Conservation (phyloP, 2,113 vertebrate species). For the Anseranas semipalmata region DNA sequence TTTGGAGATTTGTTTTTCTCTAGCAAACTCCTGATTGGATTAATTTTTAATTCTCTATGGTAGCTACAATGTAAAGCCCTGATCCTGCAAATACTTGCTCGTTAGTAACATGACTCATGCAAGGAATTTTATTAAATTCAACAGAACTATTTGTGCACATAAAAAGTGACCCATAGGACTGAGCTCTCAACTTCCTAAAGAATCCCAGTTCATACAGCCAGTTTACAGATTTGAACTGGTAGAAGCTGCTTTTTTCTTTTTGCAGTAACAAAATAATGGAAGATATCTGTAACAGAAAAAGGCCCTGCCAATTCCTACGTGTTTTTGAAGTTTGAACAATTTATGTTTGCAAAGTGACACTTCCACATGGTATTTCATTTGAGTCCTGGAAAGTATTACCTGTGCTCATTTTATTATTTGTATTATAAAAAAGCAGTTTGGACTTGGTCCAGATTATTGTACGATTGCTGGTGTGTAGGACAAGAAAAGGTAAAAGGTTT, state of each 20-base stretch:
- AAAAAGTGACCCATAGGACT: background rate
- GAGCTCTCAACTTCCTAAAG: background rate
- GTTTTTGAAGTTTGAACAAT: background rate
- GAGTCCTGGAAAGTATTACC: background rate
- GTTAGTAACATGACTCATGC: background rate
- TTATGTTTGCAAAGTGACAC: background rate
- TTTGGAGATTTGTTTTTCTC: background rate
- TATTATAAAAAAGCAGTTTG: background rate
- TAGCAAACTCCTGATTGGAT: background rate
- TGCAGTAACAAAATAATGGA: background rate
- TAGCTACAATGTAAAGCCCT: background rate
- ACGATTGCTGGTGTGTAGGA: background rate
- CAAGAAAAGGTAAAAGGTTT: background rate
- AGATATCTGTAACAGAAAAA: background rate
- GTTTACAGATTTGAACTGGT: background rate
- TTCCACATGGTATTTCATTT: background rate
- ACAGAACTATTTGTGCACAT: background rate
- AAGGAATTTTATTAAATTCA: background rate
- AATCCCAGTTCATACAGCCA: background rate
- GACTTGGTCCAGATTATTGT: background rate
- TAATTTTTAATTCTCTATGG: background rate
- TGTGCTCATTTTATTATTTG: background rate
- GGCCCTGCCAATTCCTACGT: background rate
- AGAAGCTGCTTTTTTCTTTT: background rate
- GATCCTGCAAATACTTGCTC: background rate